Conservation (phyloP, 2,888 invertebrate genomes). For the Dicycla oo region DNA sequence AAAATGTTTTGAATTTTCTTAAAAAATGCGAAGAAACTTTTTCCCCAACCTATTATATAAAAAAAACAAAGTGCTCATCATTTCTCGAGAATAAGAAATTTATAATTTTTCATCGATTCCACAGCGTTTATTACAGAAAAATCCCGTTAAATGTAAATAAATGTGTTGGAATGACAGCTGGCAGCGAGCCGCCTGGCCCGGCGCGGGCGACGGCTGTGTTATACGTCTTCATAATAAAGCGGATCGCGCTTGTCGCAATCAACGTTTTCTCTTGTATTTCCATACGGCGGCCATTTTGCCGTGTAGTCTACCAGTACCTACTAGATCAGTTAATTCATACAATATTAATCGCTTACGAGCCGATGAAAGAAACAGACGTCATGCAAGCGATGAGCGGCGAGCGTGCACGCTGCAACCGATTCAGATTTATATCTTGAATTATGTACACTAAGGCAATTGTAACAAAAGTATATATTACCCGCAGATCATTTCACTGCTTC, state of each 20-base stretch:
- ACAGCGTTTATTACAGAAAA: slow-evolving; percentile 5
- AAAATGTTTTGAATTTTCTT: no score
- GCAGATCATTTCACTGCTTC: no score
- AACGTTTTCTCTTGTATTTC: slow-evolving; percentile 50
- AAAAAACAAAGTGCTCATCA: neutral
- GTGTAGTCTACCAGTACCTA: slow-evolving; percentile 22
- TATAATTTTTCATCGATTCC: neutral
- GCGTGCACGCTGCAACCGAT: neutral
- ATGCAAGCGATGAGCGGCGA: slow-evolving; percentile 21
- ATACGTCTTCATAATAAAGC: slow-evolving; percentile 34
- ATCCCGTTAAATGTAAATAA: slow-evolving; percentile 36
- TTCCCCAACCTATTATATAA: no score
- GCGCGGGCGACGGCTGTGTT: slow-evolving; percentile 9
- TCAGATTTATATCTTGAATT: neutral
- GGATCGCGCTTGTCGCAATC: slow-evolving; percentile 49
- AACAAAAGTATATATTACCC: neutral
- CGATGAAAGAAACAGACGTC: slow-evolving; percentile 52
- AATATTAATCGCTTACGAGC: slow-evolving; percentile 58
- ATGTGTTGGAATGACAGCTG: neutral
- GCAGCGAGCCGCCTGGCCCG: slow-evolving; percentile 5
- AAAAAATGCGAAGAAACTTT: no score
- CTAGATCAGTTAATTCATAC: slow-evolving; percentile 54
- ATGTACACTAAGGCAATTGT: neutral
- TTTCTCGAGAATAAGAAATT: neutral
- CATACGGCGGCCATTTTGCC: slow-evolving; percentile 39